Percentiles rank a stretch among this genome's conserved stretches.
Conservation (phyloP, 2,113 vertebrate genomes). For the Guaruba guarouba region DNA sequence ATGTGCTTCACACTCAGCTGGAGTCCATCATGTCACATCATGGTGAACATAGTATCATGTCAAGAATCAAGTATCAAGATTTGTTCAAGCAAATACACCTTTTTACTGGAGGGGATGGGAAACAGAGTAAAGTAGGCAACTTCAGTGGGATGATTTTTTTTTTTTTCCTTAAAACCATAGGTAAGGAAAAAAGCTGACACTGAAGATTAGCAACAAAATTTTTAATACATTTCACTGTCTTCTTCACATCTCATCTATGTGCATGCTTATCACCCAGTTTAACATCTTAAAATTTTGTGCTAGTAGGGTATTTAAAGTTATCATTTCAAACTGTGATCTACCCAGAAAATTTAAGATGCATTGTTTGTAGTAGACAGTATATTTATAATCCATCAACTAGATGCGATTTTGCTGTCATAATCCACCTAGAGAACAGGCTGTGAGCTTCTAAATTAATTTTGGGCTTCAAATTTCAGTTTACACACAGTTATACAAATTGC, state of each 20-base stretch:
- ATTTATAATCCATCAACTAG: background rate
- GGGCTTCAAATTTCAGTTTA: background rate
- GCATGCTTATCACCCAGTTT: background rate
- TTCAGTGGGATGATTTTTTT: background rate
- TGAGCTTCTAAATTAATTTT: background rate
- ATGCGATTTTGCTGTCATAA: background rate
- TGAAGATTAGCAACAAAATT: background rate
- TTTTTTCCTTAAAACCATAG: background rate
- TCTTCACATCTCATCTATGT: background rate
- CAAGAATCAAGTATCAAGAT: background rate
- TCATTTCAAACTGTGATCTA: background rate
- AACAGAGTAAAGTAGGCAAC: background rate
- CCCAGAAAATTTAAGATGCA: background rate
- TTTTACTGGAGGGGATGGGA: rapidly evolving
- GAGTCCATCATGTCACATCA: slow-evolving; percentile 1
- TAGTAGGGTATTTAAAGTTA: background rate
- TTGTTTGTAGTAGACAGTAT: background rate
- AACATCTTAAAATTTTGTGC: background rate
- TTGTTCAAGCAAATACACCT: background rate
- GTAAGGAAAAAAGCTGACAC: background rate
- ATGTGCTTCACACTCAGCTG: background rate
- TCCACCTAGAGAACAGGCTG: background rate
- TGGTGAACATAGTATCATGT: background rate
- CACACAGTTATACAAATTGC: background rate
- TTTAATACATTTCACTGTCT: background rate